phyloP scores from a whole-genome alignment of 2,113 vertebrate species.

The Melospiza melodia region DNA sequence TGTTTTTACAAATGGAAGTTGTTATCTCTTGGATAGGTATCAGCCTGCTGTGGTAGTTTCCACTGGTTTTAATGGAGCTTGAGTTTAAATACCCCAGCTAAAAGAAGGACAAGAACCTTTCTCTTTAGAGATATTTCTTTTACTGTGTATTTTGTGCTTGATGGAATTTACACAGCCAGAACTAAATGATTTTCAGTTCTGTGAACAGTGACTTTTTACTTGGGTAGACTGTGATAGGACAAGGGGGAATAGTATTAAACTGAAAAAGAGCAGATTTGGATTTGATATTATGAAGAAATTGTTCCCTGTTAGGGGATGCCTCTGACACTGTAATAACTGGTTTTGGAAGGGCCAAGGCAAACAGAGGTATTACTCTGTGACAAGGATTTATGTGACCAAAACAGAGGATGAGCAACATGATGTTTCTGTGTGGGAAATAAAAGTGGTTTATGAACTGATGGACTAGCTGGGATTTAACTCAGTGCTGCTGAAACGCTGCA shows the following conservation, averaged over 20 bases:
- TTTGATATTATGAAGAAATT: neutral
- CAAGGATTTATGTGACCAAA: neutral
- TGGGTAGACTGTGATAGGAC: neutral
- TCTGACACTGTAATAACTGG: neutral
- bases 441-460: neutral
- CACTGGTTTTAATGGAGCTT: neutral
- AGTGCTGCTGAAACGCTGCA: neutral
- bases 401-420: neutral
- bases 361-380: neutral
- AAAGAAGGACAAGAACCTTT: neutral
- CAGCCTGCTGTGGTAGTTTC: neutral
- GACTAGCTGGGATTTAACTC: neutral
- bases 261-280: neutral
- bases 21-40: neutral
- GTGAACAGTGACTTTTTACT: neutral
- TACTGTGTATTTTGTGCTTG: neutral
- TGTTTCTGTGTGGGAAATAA: neutral
- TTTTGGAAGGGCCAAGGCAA: neutral
- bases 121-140: neutral
- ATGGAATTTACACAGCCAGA: neutral
- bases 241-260: neutral
- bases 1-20: neutral
- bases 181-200: neutral
- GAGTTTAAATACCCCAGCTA: neutral
- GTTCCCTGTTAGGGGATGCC: neutral